Base-by-base conservation (phyloP, 2,888 invertebrate species). In the Euzetes globulus region DNA sequence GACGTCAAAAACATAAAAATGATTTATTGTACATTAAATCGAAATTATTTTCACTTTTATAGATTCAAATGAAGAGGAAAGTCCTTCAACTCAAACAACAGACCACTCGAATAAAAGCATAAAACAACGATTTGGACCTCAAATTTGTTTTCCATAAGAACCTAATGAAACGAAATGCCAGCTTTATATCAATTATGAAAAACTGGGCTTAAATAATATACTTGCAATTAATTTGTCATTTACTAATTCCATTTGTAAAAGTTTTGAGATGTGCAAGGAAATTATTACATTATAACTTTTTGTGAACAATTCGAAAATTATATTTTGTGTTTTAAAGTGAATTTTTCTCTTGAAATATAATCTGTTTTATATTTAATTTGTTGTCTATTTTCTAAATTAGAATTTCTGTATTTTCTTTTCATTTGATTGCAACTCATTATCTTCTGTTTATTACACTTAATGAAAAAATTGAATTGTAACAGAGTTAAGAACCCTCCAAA, bases 201-300 rank as follows among this genome's bases (percentile, higher is more conserved):
- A 33, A 4, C 5, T 7, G 33, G 33, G 7, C 33, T n/a, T n/a
- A n/a, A n/a, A n/a, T n/a, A 17, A 50, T n/a, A n/a, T 4, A 13
- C 33, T 33, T 7, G 7, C 5, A 33, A 33, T 7, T 6, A 4
- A 33, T 58, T 58, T 58, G 58, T n/a, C 22, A 58, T 19, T 58
- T 58, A 22, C n/a, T 58, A 19, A 58, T n/a, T 22, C 58, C 58
- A 58, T 58, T 58, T 58, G 58, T 58, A 52, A n/a, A 11, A 52
- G 6, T 17, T 52, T 58, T 58, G 33, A 4, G 7, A 33, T 33
- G 7, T 33, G 33, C 33, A 33, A 33, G 33, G 5, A 6, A 6
- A 33, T 33, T 33, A 4, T 50, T n/a, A n/a, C n/a, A n/a, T n/a
- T n/a, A n/a, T n/a, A n/a, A n/a, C n/a, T n/a, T n/a, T n/a, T n/a